A percentile compares a stretch with the other conserved stretches of the same genome.
Conservation (phyloP, 2,113 vertebrate genomes). For the Eolophus roseicapilla region DNA sequence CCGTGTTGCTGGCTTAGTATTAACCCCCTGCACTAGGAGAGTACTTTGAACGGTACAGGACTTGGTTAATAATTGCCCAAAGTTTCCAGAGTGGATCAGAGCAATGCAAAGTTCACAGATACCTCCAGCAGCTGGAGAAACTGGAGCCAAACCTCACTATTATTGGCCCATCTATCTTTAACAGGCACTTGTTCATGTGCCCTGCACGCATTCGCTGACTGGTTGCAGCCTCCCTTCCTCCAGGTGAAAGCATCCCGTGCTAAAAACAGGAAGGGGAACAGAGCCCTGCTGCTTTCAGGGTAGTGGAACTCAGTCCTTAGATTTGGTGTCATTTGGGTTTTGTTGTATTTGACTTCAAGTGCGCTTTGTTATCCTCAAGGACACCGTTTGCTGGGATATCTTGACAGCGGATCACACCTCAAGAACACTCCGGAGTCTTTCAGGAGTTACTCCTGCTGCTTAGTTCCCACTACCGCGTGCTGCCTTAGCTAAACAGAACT, state of each 20-base stretch:
- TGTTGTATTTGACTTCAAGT: neutral
- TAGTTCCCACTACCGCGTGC: neutral
- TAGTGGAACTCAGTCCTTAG: neutral
- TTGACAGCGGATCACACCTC: neutral
- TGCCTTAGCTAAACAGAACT: neutral
- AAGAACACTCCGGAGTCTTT: neutral
- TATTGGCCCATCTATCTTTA: neutral
- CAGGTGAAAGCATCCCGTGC: neutral
- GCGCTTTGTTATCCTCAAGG: neutral
- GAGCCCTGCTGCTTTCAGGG: neutral
- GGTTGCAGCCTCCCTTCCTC: neutral
- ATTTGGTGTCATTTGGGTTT: neutral
- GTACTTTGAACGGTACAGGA: neutral
- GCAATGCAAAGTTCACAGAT: conserved; percentile 35
- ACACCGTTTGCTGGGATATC: rapidly evolving
- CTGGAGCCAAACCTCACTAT: neutral
- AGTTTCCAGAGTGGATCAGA: neutral
- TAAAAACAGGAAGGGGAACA: neutral
- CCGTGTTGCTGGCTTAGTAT: neutral
- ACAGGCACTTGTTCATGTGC: neutral
- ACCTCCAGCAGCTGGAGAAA: neutral
- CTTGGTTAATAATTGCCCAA: conserved; percentile 30
- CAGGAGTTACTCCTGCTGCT: neutral
- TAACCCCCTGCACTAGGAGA: rapidly evolving
- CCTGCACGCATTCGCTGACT: rapidly evolving